Evolutionary conservation across 1,140 invertebrate genomes (phyloP).

Genomic region (Drosophila lacertosa): DNA sequence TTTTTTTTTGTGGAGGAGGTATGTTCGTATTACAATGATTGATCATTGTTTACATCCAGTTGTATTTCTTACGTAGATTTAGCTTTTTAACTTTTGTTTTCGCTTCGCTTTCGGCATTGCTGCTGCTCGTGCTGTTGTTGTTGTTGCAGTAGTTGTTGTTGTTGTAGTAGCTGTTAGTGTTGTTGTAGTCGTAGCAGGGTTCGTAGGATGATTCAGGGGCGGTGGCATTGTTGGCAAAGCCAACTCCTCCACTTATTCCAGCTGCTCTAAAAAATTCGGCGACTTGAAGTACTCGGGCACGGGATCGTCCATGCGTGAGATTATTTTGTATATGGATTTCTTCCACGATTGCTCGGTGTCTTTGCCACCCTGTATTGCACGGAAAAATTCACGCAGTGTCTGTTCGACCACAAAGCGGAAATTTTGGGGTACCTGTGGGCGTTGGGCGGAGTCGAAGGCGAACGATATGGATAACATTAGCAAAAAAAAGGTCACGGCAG

Average conservation of each 20-base stretch:
- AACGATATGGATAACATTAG: slow-evolving; percentile 27
- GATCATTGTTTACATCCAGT: slow-evolving; percentile 62
- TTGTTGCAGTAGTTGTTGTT: slow-evolving; percentile 27
- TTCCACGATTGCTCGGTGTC: slow-evolving; percentile 99
- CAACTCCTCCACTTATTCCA: slow-evolving; percentile 90
- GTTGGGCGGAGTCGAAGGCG: slow-evolving; percentile 19
- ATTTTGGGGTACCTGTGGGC: slow-evolving; percentile 95
- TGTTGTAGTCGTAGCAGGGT: slow-evolving; percentile 46
- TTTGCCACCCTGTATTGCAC: slow-evolving; percentile 97
- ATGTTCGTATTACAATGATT: slow-evolving; percentile 19
- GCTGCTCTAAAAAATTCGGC: slow-evolving; percentile 99
- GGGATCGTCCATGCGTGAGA: slow-evolving; percentile 98
- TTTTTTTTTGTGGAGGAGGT: slow-evolving; percentile 9
- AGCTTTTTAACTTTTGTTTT: slow-evolving; percentile 73
- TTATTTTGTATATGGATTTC: slow-evolving; percentile 99
- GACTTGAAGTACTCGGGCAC: slow-evolving; percentile 99
- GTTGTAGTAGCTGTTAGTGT: slow-evolving; percentile 38
- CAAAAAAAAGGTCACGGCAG: slow-evolving; percentile 32
- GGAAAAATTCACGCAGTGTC: slow-evolving; percentile 99
- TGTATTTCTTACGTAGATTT: slow-evolving; percentile 76
- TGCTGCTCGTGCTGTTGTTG: slow-evolving; percentile 32
- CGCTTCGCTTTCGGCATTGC: slow-evolving; percentile 50
- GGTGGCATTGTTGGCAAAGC: slow-evolving; percentile 71
- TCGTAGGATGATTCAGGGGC: slow-evolving; percentile 58
- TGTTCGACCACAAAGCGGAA: slow-evolving; percentile 98